Base-by-base conservation (phyloP, 2,797 vertebrate genomes). In the Tangara arthus region DNA sequence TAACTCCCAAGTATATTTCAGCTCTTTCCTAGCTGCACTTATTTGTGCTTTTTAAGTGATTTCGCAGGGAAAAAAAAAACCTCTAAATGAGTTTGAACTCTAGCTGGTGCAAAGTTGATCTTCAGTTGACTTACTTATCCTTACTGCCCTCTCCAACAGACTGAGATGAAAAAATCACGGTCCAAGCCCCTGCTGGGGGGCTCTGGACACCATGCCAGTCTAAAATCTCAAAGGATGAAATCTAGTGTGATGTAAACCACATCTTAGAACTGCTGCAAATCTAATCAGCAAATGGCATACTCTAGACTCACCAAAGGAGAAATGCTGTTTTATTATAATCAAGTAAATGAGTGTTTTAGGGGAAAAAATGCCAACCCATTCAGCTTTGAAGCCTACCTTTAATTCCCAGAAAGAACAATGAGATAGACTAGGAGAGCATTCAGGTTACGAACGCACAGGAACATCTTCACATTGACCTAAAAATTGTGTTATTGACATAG, bases 291-390 rank as follows among this genome's bases (percentile, higher is more conserved):
- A 89, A 71, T 26, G 19, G 12, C 15, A 71, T 69, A 49, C 39
- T 68, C 20, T 49, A 75, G 77, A 61, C 24, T 81, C 5, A 39
- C 37, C 16, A 32, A 64, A 75, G 27, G 22, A 70, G 49, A 86
- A 95, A 82, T 24, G 24, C 3, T 12, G 4, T 41, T 81, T 68
- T 50, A 60, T 28, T 57, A 12, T 71, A 77, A 94, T 81, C 30
- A 86, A 90, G 49, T 60, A 71, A 94, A 90, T 16, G 0, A 86
- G 19, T 34, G 2, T 35, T 78, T 81, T 30, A 81, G 32, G 32
- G 44, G 3, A 6, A 34, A 34, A 77, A 64, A 9, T 0, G 0
- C 3, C 18, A 41, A 1, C 3, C 5, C 6, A 22, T 86, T 65
- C n/a, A 65, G 12, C 20, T 81, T 66, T 81, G 39, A 71, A 75